These are phyloP conservation scores for Formica aserva DNA, from an alignment of 2,888 invertebrate genomes.

Conservation along the genomic window DNA sequence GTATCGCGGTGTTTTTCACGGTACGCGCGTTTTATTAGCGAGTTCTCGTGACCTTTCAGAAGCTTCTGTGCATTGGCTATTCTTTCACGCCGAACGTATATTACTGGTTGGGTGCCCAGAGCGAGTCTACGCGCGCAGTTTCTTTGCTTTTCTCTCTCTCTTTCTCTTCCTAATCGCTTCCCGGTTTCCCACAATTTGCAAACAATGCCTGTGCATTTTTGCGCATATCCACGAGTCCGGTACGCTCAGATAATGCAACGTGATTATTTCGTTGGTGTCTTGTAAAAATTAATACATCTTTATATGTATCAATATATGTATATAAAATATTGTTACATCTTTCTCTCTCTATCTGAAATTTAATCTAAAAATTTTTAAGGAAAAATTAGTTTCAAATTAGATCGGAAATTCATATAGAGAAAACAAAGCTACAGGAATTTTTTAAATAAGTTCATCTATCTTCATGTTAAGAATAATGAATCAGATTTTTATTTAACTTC, in stretches of 20 bases:
- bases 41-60: constrained; percentile 40
- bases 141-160: neutral
- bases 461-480: neutral
- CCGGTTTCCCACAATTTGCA: constrained; percentile 81
- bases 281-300: neutral
- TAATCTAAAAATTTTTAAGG: neutral
- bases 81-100: constrained; percentile 14
- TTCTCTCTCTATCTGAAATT: neutral
- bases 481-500: neutral
- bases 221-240: constrained; percentile 15
- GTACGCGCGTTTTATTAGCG: neutral
- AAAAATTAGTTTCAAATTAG: neutral
- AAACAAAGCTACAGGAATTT: neutral
- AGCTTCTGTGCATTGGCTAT: constrained; percentile 39
- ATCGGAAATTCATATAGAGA: neutral
- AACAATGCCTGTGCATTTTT: constrained; percentile 77
- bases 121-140: neutral
- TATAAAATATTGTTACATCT: neutral
- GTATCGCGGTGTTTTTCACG: neutral
- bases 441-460: neutral
- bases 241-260: neutral
- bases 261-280: neutral
- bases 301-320: neutral
- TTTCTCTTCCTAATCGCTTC: constrained; percentile 15
- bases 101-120: constrained; percentile 2